These are phyloP conservation scores for Lagopus leucura DNA, from an alignment of 2,113 vertebrate genomes.

Conservation along the genomic window DNA sequence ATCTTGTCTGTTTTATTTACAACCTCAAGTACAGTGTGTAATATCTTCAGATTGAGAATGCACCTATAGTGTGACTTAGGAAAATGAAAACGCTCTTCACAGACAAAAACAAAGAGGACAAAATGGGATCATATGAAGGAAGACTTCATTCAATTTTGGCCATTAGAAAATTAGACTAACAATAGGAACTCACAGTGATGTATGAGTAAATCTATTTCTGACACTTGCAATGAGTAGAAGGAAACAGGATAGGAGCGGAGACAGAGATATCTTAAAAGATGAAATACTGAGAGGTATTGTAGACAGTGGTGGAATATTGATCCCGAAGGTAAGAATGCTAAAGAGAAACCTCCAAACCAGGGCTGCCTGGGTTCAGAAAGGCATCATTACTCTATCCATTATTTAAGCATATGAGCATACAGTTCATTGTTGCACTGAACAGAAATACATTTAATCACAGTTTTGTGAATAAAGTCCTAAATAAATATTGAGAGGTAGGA, in stretches of 20 bases:
- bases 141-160: neutral
- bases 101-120: neutral
- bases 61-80: neutral
- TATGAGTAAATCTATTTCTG: neutral
- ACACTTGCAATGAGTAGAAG: neutral
- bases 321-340: neutral
- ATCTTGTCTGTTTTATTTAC: neutral
- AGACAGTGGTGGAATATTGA: neutral
- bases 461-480: conserved; percentile 9
- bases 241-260: neutral
- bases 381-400: neutral
- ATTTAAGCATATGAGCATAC: neutral
- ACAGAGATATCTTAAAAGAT: neutral
- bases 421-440: neutral
- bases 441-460: neutral
- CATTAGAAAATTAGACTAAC: conserved; percentile 4
- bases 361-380: neutral
- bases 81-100: neutral
- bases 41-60: neutral
- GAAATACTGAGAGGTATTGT: neutral
- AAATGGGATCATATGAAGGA: neutral
- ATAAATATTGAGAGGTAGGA: neutral
- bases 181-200: neutral
- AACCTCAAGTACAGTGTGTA: neutral
- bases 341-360: neutral